Percentiles rank a stretch among this genome's conserved stretches.
Evolutionary conservation across 1,140 invertebrate species (phyloP).

Genomic region (Scaptodrosophila lebanonensis): DNA sequence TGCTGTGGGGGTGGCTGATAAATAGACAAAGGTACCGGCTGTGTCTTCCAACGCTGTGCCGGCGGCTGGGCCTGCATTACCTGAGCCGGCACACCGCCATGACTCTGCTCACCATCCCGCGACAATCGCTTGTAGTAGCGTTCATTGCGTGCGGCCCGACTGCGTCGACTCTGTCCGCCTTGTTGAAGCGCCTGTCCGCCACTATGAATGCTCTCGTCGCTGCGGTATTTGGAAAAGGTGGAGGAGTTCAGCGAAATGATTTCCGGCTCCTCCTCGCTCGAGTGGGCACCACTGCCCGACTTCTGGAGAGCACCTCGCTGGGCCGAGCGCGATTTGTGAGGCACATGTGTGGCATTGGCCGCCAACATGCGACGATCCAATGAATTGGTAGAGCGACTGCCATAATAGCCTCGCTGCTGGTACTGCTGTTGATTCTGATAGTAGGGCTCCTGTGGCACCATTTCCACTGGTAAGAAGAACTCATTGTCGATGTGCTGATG

Average conservation of each 20-base stretch:
- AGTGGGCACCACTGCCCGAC: conserved; percentile 79
- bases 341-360: conserved; percentile 4
- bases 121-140: conserved; percentile 86
- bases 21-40: conserved; percentile 66
- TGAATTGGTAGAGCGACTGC: conserved; percentile 74
- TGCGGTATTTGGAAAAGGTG: conserved; percentile 81
- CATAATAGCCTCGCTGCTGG: conserved; percentile 71
- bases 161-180: conserved; percentile 76
- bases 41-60: conserved; percentile 64
- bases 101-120: conserved; percentile 81
- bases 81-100: conserved; percentile 78
- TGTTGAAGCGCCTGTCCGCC: conserved; percentile 79
- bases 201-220: conserved; percentile 82
- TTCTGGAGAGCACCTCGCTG: conserved; percentile 77
- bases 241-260: conserved; percentile 81
- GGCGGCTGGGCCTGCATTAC: conserved; percentile 9
- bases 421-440: conserved; percentile 61
- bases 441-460: conserved; percentile 76
- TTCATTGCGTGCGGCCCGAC: conserved; percentile 85
- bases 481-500: conserved; percentile 77
- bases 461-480: conserved; percentile 78
- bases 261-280: conserved; percentile 86
- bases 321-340: conserved; percentile 37
- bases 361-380: conserved; percentile 63
- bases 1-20: conserved; percentile 41